These are phyloP conservation scores for Helicoverpa armigera DNA, from an alignment of 1,140 invertebrate genomes.

Conservation along the genomic window DNA sequence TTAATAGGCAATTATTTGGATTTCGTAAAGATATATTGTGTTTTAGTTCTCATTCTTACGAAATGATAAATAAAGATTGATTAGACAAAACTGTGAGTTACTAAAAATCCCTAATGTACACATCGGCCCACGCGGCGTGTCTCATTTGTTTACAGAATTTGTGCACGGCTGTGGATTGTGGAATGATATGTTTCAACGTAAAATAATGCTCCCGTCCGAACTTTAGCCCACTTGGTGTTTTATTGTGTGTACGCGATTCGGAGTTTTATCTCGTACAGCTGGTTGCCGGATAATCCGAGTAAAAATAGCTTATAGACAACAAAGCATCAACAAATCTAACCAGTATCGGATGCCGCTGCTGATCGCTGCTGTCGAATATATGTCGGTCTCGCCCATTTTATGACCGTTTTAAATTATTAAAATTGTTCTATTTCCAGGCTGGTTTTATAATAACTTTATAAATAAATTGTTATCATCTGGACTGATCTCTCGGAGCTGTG, in stretches of 20 bases:
- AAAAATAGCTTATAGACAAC: constrained; percentile 82
- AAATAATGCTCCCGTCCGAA: constrained; percentile 79
- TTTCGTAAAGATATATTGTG: constrained; percentile 20
- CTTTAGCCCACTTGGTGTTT: constrained; percentile 77
- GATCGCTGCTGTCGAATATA: constrained; percentile 64
- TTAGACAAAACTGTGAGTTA: constrained; percentile 58
- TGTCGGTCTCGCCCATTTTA: constrained; percentile 52
- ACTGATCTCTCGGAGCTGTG: neutral
- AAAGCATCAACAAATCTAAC: constrained; percentile 73
- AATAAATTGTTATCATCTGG: constrained; percentile 3
- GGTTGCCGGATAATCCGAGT: constrained; percentile 80
- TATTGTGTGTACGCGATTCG: constrained; percentile 77
- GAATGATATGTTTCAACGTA: constrained; percentile 82
- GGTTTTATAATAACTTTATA: constrained; percentile 9
- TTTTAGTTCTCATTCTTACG: constrained; percentile 30
- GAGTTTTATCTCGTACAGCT: constrained; percentile 80
- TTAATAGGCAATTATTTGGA: constrained; percentile 29
- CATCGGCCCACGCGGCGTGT: constrained; percentile 69
- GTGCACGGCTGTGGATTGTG: constrained; percentile 73
- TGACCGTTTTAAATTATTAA: constrained; percentile 49
- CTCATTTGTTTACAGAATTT: constrained; percentile 79
- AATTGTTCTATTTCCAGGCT: constrained; percentile 48
- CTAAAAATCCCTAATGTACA: constrained; percentile 72
- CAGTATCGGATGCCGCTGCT: constrained; percentile 59
- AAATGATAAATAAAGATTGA: constrained; percentile 57